These are phyloP conservation scores for Sphenodon punctatus DNA, from an alignment of 2,797 vertebrate genomes.

Conservation along the genomic window DNA sequence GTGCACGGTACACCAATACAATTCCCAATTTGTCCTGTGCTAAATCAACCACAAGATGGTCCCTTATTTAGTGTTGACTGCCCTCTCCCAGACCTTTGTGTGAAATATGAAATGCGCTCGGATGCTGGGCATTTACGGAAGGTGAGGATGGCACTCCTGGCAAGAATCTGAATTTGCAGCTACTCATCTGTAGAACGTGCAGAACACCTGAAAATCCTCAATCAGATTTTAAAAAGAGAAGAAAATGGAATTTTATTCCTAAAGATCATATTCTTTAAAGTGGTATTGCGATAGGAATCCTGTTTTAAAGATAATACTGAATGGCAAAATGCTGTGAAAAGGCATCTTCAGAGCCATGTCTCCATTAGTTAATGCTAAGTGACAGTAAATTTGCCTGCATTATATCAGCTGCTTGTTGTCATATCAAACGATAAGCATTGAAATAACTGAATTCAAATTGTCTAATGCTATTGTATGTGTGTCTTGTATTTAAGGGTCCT, in stretches of 20 bases:
- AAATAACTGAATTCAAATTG: neutral
- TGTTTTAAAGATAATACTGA: constrained; percentile 3
- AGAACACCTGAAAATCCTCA: too few relatives aligned
- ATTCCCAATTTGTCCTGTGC: too few relatives aligned
- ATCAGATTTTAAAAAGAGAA: neutral
- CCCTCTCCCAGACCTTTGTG: too few relatives aligned
- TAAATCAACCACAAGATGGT: too few relatives aligned
- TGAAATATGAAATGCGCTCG: neutral
- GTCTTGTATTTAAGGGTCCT: constrained; percentile 85
- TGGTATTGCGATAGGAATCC: neutral
- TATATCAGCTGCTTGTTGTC: constrained; percentile 43
- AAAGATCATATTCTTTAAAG: constrained; percentile 23
- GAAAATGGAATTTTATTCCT: neutral
- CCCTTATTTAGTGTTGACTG: too few relatives aligned
- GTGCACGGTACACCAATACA: too few relatives aligned
- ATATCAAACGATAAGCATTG: neutral
- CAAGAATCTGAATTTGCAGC: neutral
- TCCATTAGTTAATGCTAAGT: constrained; percentile 59
- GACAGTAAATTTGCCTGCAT: constrained; percentile 37
- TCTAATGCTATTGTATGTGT: constrained; percentile 17
- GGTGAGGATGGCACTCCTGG: neutral
- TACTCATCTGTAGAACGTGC: too few relatives aligned
- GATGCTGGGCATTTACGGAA: neutral
- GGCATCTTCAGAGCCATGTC: constrained; percentile 34
- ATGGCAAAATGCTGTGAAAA: constrained; percentile 46